Conservation (phyloP, 1,140 invertebrate genomes). For the Latrodectus geometricus region DNA sequence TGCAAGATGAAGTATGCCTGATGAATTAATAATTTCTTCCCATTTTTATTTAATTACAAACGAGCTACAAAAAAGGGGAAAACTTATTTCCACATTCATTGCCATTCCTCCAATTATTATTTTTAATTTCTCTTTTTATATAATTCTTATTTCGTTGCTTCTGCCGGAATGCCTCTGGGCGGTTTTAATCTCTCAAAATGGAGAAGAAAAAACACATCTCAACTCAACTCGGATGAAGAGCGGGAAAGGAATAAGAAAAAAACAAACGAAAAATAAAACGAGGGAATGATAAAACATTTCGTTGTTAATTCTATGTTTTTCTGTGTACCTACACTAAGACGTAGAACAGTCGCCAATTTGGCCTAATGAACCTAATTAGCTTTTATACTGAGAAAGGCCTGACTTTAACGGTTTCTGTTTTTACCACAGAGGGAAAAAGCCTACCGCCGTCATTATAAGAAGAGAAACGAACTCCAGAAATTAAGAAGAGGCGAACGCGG, state of each 20-base stretch:
- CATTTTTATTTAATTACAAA: constrained; percentile 54
- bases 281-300: constrained; percentile 40
- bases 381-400: constrained; percentile 45
- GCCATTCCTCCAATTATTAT: constrained; percentile 21
- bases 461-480: constrained; percentile 34
- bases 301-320: constrained; percentile 56
- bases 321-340: constrained; percentile 42
- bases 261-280: constrained; percentile 6
- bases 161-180: constrained; percentile 20
- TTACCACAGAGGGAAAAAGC: constrained; percentile 43
- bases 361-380: constrained; percentile 59
- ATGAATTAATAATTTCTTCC: constrained; percentile 54
- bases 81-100: constrained; percentile 31
- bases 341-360: constrained; percentile 54
- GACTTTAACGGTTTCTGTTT: constrained; percentile 52
- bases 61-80: not conserved
- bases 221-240: constrained; percentile 21
- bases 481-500: constrained; percentile 37
- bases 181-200: constrained; percentile 41
- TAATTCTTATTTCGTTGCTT: not conserved
- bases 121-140: constrained; percentile 30
- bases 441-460: constrained; percentile 44
- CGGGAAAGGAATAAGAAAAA: not conserved
- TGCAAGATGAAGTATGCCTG: constrained; percentile 29
- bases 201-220: constrained; percentile 27